phyloP scores from a whole-genome alignment of 2,797 vertebrate species.

The Chelonia mydas region DNA sequence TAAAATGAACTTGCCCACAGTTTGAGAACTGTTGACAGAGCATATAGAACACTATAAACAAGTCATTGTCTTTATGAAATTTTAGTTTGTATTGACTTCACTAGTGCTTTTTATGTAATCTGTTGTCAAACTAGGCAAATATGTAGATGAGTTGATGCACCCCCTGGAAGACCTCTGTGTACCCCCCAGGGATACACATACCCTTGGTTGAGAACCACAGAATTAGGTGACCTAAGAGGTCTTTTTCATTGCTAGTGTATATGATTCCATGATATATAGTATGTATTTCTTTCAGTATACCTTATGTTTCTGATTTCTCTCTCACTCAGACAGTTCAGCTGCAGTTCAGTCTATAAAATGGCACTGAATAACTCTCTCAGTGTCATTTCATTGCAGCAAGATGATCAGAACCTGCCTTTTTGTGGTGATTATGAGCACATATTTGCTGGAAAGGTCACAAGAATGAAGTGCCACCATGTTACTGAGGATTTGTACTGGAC shows the following conservation, averaged over 20 bases:
- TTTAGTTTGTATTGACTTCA: no score
- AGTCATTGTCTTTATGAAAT: no score
- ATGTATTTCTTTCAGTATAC: fast-evolving
- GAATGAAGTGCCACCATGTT: constrained; percentile 18
- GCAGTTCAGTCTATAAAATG: constrained; percentile 33
- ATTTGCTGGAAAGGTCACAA: constrained; percentile 49
- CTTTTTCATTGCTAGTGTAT: constrained; percentile 8
- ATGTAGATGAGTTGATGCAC: no score
- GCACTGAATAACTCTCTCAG: constrained; percentile 39
- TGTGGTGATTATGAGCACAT: neutral
- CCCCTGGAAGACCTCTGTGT: no score
- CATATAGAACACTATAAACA: no score
- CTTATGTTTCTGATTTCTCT: constrained; percentile 14
- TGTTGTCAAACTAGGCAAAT: no score
- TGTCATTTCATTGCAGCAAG: neutral
- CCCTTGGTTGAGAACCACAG: no score
- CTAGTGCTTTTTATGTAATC: no score
- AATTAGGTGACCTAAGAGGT: constrained; percentile 8
- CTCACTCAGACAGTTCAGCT: neutral
- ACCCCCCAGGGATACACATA: no score
- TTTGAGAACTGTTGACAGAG: no score
- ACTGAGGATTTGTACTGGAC: constrained; percentile 8
- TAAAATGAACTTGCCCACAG: no score
- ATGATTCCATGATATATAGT: neutral
- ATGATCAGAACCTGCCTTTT: constrained; percentile 4